These are phyloP conservation scores for Anthopleura xanthogrammica DNA, from an alignment of 92 coral and sea anemone genomes.

Conservation along the genomic window DNA sequence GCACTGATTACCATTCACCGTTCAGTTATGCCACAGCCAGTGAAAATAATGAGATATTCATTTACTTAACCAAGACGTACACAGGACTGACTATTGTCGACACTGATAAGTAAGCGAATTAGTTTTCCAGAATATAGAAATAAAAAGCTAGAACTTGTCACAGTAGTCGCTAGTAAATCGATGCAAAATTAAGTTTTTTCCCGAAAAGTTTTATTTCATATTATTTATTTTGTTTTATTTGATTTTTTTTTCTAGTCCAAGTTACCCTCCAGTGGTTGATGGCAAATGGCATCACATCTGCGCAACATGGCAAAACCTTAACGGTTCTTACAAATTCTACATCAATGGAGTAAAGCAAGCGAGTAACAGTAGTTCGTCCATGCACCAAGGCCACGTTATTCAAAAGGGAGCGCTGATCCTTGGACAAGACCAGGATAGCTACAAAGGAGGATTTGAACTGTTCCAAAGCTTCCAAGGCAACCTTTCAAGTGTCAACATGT, in stretches of 20 bases:
- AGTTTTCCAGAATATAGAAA: too few species aligned
- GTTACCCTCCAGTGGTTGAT: neutral
- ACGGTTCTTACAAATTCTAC: conserved; percentile 7
- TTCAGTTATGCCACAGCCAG: neutral
- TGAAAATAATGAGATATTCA: neutral
- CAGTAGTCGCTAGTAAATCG: too few species aligned
- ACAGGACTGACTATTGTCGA: neutral
- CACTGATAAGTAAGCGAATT: neutral
- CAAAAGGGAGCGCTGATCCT: conserved; percentile 7
- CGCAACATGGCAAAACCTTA: conserved; percentile 13
- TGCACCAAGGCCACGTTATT: conserved; percentile 10
- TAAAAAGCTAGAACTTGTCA: too few species aligned
- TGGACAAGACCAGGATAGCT: conserved; percentile 21
- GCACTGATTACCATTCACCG: neutral
- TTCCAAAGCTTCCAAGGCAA: conserved; percentile 5
- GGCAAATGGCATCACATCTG: conserved; percentile 33
- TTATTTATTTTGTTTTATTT: too few species aligned
- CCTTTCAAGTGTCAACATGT: conserved; percentile 18
- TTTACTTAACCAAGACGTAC: neutral
- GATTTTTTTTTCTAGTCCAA: too few species aligned
- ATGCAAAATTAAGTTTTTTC: too few species aligned
- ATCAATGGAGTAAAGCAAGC: conserved; percentile 7
- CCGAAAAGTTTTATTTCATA: too few species aligned
- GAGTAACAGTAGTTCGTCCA: neutral
- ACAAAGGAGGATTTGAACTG: conserved; percentile 1